These are phyloP conservation scores for Ephialtes manifestator DNA, from an alignment of 2,888 invertebrate species.

Conservation along the genomic window DNA sequence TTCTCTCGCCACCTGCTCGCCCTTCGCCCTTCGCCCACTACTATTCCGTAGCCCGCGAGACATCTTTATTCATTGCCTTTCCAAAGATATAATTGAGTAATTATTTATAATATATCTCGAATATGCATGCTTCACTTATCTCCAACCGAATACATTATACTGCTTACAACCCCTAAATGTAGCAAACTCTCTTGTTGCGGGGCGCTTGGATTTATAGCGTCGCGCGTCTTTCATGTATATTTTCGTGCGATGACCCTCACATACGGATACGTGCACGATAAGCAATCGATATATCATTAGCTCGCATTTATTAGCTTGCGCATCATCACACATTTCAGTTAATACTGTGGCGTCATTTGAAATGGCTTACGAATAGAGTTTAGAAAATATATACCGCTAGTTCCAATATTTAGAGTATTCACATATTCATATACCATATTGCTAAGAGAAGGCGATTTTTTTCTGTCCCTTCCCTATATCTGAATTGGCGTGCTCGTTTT, in stretches of 20 bases:
- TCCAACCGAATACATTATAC: conserved; percentile 84
- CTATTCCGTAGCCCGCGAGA: conserved; percentile 78
- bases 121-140: conserved; percentile 86
- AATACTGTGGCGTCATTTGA: no score
- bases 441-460: no score
- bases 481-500: no score
- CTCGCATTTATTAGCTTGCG: conserved; percentile 79
- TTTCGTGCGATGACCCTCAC: conserved; percentile 68
- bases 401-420: no score
- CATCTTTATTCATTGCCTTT: conserved; percentile 86
- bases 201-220: conserved; percentile 82
- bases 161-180: conserved; percentile 84
- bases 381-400: no score
- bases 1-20: conserved; percentile 50
- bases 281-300: conserved; percentile 81
- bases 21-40: conserved; percentile 74
- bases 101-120: conserved; percentile 86
- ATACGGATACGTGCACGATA: conserved; percentile 54
- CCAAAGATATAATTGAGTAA: conserved; percentile 86
- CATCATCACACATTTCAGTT: conserved; percentile 72
- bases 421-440: no score
- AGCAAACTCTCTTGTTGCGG: conserved; percentile 31
- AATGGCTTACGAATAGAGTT: no score
- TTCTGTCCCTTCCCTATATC: no score
- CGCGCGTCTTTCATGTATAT: conserved; percentile 68